Percentiles rank a stretch among this genome's conserved stretches.
Conservation (phyloP, 2,113 vertebrate species). For the Campylorhamphus procurvoides region DNA sequence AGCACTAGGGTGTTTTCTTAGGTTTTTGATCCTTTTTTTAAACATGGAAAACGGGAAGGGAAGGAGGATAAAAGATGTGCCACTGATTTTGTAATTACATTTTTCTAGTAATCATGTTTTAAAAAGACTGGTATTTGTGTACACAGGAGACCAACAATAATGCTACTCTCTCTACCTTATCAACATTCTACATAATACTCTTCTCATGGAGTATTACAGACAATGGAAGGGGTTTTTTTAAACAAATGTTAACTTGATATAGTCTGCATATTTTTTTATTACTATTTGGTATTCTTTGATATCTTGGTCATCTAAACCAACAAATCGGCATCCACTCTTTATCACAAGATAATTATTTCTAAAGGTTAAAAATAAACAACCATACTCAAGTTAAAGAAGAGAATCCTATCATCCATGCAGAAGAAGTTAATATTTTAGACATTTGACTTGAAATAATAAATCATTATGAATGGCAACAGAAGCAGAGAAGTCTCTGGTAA, state of each 20-base stretch:
- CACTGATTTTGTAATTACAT: neutral
- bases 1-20: neutral
- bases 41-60: neutral
- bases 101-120: neutral
- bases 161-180: neutral
- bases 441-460: neutral
- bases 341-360: neutral
- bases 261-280: neutral
- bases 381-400: neutral
- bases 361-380: neutral
- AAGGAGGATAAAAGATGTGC: neutral
- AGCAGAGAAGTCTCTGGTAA: neutral
- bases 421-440: neutral
- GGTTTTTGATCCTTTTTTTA: neutral
- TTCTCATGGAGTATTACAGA: neutral
- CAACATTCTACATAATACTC: neutral
- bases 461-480: neutral
- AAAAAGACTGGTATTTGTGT: neutral
- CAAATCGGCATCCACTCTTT: neutral
- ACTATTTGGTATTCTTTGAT: neutral
- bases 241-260: neutral
- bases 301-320: neutral
- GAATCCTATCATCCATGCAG: neutral
- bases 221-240: neutral
- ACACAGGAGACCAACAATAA: neutral